phyloP scores from a whole-genome alignment of 1,140 invertebrate genomes.

The Planococcus citri region DNA sequence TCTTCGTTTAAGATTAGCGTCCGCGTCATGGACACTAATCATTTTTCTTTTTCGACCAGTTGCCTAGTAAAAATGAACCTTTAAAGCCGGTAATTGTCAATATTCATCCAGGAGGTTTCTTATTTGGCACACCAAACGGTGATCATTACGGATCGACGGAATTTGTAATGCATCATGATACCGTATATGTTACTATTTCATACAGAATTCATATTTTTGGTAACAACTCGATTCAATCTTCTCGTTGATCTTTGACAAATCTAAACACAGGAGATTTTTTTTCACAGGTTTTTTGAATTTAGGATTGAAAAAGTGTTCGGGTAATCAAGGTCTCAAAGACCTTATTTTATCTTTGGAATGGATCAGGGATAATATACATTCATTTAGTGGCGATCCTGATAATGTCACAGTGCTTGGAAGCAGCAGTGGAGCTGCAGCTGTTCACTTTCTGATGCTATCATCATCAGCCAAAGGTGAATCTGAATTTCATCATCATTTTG shows the following conservation, averaged over 20 bases:
- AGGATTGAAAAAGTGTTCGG: conserved; percentile 46
- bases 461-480: neutral
- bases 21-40: neutral
- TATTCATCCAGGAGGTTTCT: neutral
- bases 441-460: conserved; percentile 52
- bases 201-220: neutral
- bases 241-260: neutral
- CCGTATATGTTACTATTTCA: neutral
- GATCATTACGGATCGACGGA: neutral
- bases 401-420: conserved; percentile 54
- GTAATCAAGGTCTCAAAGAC: conserved; percentile 65
- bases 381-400: conserved; percentile 61
- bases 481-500: no score
- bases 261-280: neutral
- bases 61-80: neutral
- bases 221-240: neutral
- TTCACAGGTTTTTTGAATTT: conserved; percentile 39
- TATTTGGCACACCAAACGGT: neutral
- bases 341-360: conserved; percentile 56
- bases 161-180: neutral
- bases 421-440: conserved; percentile 52
- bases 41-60: neutral
- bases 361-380: conserved; percentile 54
- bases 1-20: no score
- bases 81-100: neutral